Base-by-base conservation (phyloP, 2,797 vertebrate species). In the Phyllotis vaccarum region DNA sequence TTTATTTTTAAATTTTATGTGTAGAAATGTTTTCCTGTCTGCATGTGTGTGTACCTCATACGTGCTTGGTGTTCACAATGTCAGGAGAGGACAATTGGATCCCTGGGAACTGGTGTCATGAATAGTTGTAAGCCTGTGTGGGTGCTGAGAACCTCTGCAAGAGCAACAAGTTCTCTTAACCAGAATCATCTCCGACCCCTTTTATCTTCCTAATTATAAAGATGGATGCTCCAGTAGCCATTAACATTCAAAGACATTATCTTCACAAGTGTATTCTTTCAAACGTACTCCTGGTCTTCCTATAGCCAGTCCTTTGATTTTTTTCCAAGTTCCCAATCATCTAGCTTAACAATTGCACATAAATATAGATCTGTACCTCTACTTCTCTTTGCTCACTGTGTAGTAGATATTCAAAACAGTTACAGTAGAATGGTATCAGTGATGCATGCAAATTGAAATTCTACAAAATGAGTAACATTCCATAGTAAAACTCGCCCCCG, bases 231-330 rank as follows among this genome's bases (percentile, higher is more conserved):
- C 81, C 90, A 22, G n/a, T 43, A n/a, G 12, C 34, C 58, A 90
- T 64, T 89, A 75, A 89, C 10, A 56, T 13, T 19, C 31, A 52
- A 96, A 96, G 74, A 13, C 85, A 95, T 24, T 58, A 56, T 34
- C 66, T 88, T 81, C 54, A 52, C 12, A 52, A 8, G 46, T 62
- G 49, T 54, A 21, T 40, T 12, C 29, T 64, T 70, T 54, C 40
- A 60, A 64, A 66, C 9, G 37, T 72, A 70, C 56, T 86, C 11
- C 34, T 34, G 62, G 12, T 87, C 31, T 49, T 81, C 29, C n/a
- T 54, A 21, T 75, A 11, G 68, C 13, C 66, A 49, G 3, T 62
- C 40, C 62, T 40, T 49, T 43, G 82, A 75, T 54, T 8, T 21
- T 37, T 9, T 96, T 85, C 16, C 37, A 91, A 75, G 43, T 17